Evolutionary conservation across 2,888 invertebrate genomes (phyloP).

Genomic region (Erannis defoliaria): DNA sequence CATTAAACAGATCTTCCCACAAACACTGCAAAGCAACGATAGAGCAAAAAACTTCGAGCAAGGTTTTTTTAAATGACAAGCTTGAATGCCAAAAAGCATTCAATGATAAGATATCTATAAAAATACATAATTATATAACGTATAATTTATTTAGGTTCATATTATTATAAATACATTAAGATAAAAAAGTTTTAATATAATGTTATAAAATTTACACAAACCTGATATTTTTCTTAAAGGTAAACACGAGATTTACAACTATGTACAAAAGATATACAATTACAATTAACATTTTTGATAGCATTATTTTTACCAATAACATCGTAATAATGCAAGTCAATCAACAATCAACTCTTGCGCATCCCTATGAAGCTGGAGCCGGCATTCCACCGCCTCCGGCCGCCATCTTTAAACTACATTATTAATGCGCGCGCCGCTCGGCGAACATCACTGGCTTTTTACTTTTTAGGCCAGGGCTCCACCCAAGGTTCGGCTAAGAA

Average conservation of each 20-base stretch:
- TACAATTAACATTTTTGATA: too few species aligned
- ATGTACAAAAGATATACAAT: too few species aligned
- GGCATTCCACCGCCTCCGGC: constrained; percentile 70
- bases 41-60: neutral
- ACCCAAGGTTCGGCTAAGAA: constrained; percentile 13
- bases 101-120: too few species aligned
- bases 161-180: too few species aligned
- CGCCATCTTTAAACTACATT: constrained; percentile 85
- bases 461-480: constrained; percentile 9
- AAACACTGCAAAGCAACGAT: constrained; percentile 1
- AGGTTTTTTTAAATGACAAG: neutral
- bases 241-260: too few species aligned
- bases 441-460: constrained; percentile 61
- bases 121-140: too few species aligned
- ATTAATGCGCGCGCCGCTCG: constrained; percentile 75
- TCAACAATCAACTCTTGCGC: constrained; percentile 48
- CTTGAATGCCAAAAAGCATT: too few species aligned
- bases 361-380: constrained; percentile 59
- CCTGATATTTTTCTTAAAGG: too few species aligned
- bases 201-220: too few species aligned
- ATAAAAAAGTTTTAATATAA: too few species aligned
- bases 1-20: constrained; percentile 57
- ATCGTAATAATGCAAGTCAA: neutral
- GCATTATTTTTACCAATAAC: neutral
- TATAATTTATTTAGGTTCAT: too few species aligned